phyloP scores from a whole-genome alignment of 1,140 invertebrate genomes.

The Phymorhynchus buccinoides region DNA sequence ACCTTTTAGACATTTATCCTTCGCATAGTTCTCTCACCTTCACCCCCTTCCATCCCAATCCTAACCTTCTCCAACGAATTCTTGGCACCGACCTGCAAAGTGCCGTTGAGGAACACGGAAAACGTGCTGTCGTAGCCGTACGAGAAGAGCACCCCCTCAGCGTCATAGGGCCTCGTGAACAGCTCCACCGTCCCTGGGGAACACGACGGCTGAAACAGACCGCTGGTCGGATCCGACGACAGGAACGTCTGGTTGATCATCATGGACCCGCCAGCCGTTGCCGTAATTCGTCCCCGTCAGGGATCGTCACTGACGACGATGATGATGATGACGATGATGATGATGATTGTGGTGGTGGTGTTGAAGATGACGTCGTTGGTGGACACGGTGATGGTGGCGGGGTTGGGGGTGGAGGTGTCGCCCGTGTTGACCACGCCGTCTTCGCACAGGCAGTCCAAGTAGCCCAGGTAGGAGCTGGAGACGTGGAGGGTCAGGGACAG shows the following conservation, averaged over 20 bases:
- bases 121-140: constrained; percentile 11
- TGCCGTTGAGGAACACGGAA: neutral
- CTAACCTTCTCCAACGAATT: too few species aligned
- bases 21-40: too few species aligned
- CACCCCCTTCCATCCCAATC: too few species aligned
- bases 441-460: neutral
- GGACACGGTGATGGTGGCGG: neutral
- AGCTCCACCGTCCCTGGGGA: neutral
- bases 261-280: neutral
- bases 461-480: neutral
- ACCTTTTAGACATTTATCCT: too few species aligned
- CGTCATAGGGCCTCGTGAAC: neutral
- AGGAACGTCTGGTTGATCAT: constrained; percentile 12
- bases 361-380: constrained; percentile 1
- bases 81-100: neutral
- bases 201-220: neutral
- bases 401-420: neutral
- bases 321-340: too few species aligned
- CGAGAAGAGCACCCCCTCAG: neutral
- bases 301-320: neutral
- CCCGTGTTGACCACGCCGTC: neutral
- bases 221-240: constrained; percentile 13
- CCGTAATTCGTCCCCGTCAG: neutral
- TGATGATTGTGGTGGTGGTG: neutral
- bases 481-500: neutral